A percentile compares a stretch with the other conserved stretches of the same genome.
phyloP scores from a whole-genome alignment of 2,888 invertebrate species.

The Cremastinae sp. region DNA sequence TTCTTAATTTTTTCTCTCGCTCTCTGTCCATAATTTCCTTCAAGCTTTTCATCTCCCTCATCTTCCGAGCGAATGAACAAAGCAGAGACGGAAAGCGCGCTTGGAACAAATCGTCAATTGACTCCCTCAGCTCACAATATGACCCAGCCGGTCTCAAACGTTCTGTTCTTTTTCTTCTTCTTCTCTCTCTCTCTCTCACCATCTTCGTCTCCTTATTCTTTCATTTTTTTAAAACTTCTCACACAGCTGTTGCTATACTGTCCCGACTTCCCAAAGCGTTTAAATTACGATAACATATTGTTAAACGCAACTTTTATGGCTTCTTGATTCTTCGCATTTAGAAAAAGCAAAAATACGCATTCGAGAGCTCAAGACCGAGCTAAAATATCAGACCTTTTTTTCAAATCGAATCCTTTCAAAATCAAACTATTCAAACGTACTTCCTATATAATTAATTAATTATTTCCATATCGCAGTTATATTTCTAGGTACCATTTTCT shows the following conservation, averaged over 20 bases:
- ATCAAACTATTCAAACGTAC: too few species aligned
- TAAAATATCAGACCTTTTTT: too few species aligned
- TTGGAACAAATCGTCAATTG: constrained; percentile 71
- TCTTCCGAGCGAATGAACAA: constrained; percentile 48
- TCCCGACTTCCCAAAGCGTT: constrained; percentile 15
- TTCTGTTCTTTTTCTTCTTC: not conserved
- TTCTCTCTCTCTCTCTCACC: constrained; percentile 23
- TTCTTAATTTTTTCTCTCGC: not conserved
- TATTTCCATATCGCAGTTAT: too few species aligned
- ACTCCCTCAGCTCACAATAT: constrained; percentile 66
- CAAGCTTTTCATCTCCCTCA: constrained; percentile 35
- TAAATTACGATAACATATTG: constrained; percentile 11
- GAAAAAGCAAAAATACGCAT: constrained; percentile 1
- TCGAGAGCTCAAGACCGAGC: not conserved
- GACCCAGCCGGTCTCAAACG: constrained; percentile 56
- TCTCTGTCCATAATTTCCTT: not conserved
- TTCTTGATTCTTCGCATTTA: constrained; percentile 10
- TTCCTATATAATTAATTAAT: too few species aligned
- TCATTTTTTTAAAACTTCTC: constrained; percentile 17
- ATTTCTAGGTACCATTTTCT: too few species aligned
- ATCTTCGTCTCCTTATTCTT: constrained; percentile 28
- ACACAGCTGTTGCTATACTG: constrained; percentile 24
- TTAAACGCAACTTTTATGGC: constrained; percentile 1
- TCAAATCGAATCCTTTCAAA: too few species aligned
- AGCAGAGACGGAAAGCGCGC: constrained; percentile 33